Evolutionary conservation across 2,888 invertebrate genomes (phyloP), one percentile per base, ranked within the genome.

Genomic region (Microplitis deprimator): DNA sequence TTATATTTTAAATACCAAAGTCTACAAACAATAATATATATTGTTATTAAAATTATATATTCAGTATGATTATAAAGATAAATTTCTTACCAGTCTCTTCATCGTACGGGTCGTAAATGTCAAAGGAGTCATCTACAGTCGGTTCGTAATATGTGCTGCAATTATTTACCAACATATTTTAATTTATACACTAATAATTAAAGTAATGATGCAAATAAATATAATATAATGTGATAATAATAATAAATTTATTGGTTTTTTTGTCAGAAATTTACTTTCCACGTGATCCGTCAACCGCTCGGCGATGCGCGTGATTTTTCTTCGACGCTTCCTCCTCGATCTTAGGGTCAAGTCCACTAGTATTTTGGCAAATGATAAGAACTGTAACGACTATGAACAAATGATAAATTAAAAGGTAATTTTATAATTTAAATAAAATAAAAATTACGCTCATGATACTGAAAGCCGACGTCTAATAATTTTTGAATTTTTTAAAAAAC

Each of bases 241-340:
- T 50, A 13, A 50, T 1, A 50, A 50, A 50, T 71, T 38, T 62
- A 13, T 8, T n/a, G 7, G 10, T 8, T 1, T 61, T 72, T 40
- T 13, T 29, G 3, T 65, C 29, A 65, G 29, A 10, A 59, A n/a
- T 72, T 73, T 77, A 89, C 89, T 89, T 88, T 82, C 89, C 89
- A 81, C 89, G 85, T 72, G 84, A 86, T 62, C 89, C 89, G 77
- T 89, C 89, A 82, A 89, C 86, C 67, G 88, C 89, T 80, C 89
- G 84, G 78, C 89, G 86, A 69, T 85, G 81, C 75, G 88, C 83
- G 79, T 83, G 83, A 73, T 85, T 88, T 75, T 84, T 84, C 79
- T 80, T 83, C 71, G 84, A 82, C 80, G 50, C 13, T 8, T 85
- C 82, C 74, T 83, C 86, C 60, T 83, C 79, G 29, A 50, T 40